Evolutionary conservation across 64 coral and sea anemone genomes (phyloP), one percentile per base, ranked within the genome.

Genomic region (Acropora tenuis): DNA sequence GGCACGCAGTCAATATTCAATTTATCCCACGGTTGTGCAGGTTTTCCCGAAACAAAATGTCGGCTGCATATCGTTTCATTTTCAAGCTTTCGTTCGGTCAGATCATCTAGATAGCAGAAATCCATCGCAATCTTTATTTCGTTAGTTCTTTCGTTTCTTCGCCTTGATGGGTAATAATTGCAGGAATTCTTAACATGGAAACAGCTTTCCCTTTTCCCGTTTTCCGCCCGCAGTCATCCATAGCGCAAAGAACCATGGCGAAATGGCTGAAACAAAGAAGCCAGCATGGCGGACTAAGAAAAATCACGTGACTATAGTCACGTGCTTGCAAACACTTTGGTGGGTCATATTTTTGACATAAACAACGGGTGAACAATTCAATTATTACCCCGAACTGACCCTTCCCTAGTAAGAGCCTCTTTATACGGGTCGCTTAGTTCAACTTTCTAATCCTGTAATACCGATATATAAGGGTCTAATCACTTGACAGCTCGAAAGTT

Each of bases 1-100:
- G 59, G 90, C n/a, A 92, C 90, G 81, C 90, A 92, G 69, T 92
- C 61, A 82, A 66, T 1, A 74, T 91, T 91, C 55, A 72, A 73
- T 42, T n/a, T 19, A 43, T 92, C 82, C 90, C 82, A 84, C 55
- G 18, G 15, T 68, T 8, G 41, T 50, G 79, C 44, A 50, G 79
- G 79, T 13, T 55, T 7, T 17, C 45, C 46, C 4, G 79, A 81
- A 40, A 84, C 80, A 41, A 84, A 84, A 66, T 84, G 57, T 44
- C 13, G 80, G 30, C 11, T 63, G 19, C 50, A 84, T 63, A 84
- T 17, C 10, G 1, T 19, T 9, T 84, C 52, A 8, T 18, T 63
- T 43, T 43, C 55, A 44, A 84, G 41, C n/a, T 43, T 57, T 57
- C 20, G 12, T 66, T 84, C 80, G 6, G 80, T 63, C 41, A 44